Percentiles rank a stretch among this genome's conserved stretches.
Evolutionary conservation across 2,888 invertebrate species (phyloP).

Genomic region (Machimus atricapillus): DNA sequence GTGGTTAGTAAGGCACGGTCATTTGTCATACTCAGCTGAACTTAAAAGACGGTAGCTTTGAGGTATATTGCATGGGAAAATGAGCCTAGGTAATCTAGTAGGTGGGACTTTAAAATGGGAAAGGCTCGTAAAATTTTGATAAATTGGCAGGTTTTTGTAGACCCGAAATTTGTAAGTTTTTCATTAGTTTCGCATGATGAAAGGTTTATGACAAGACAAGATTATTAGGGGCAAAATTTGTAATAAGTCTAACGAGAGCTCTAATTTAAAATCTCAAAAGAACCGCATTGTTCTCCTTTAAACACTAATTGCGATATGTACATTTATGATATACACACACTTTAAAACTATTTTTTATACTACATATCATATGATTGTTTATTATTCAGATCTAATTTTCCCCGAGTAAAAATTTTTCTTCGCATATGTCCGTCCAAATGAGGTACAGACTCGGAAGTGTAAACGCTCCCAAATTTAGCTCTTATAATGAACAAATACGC

Average conservation of each 20-base stretch:
- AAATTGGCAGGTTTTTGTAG: background rate
- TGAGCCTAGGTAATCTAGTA: background rate
- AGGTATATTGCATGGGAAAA: background rate
- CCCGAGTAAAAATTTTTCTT: no score
- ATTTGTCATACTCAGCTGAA: background rate
- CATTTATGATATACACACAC: no score
- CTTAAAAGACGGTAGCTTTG: background rate
- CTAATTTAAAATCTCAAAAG: no score
- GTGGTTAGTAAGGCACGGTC: background rate
- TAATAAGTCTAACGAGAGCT: background rate
- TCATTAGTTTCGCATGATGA: background rate
- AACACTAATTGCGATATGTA: no score
- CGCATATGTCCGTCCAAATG: no score
- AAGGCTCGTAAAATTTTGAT: background rate
- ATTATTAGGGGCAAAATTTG: background rate
- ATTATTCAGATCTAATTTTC: no score
- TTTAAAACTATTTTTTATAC: no score
- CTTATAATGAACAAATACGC: no score
- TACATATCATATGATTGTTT: no score
- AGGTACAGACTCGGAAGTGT: no score
- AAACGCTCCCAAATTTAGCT: no score
- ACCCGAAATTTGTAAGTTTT: background rate
- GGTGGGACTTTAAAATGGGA: background rate
- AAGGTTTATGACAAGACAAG: background rate
- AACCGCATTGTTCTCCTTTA: no score